Evolutionary conservation across 2,113 vertebrate species (phyloP), one percentile per base, ranked within the genome.

Genomic region (Microtus oregoni): DNA sequence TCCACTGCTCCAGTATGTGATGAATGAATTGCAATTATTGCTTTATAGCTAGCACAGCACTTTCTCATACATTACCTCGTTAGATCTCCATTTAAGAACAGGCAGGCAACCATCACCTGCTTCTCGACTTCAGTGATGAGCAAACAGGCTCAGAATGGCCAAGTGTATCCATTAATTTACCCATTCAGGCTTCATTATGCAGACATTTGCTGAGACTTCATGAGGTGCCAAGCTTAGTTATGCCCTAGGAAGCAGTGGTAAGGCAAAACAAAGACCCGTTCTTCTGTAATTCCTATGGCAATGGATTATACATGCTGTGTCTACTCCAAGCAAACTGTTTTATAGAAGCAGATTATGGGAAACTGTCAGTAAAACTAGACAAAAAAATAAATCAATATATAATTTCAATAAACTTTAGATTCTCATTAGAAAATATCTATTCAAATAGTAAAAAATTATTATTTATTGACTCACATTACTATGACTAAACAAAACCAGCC

Each of bases 21-120:
- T 79, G 83, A 94, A 75, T 76, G 93, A 93, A 94, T 94, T 28
- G 78, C 92, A 96, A 97, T 97, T 97, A 86, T 90, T 85, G 89
- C 87, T 78, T 92, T 95, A 89, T 47, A 87, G 91, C 93, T 75
- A 75, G 30, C 78, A 72, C 30, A 72, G 86, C 83, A 79, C 73
- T 96, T 95, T 91, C 75, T 47, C 22, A 35, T 91, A 72, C 73
- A 92, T 97, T 91, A 89, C 94, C 90, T 95, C 28, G 68, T 97
- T 96, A 97, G 89, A 61, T 76, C 6, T 41, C 73, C 87, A 90
- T 97, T 90, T 17, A 47, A 72, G 19, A 89, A 78, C 52, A 78
- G 67, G 24, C 38, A 92, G 72, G 38, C 82, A 86, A 32, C 47
- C n/a, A 24, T 91, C 93, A 76, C 91, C 82, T 86, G 72, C 32